Evolutionary conservation across 2,888 invertebrate genomes (phyloP).

Genomic region (Callosobruchus maculatus): DNA sequence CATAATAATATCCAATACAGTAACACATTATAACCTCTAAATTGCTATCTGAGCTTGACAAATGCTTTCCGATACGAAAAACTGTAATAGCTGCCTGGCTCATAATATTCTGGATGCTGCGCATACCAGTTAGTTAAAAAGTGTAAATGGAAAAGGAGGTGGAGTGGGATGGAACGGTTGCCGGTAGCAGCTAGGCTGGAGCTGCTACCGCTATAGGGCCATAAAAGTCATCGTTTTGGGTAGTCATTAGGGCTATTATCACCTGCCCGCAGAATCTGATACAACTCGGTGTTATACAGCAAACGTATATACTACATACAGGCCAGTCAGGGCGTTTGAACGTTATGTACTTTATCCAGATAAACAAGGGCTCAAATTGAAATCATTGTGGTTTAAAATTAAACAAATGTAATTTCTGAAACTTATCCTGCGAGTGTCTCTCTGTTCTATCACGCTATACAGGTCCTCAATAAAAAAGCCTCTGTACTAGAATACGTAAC

Average conservation of each 20-base stretch:
- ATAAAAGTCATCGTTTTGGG: slow-evolving; percentile 19
- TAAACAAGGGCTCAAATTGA: no score
- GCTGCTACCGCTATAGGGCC: background rate
- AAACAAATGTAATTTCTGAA: no score
- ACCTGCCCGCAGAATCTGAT: slow-evolving; percentile 34
- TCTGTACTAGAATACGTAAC: no score
- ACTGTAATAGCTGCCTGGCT: background rate
- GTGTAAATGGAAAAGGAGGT: background rate
- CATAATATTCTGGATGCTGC: background rate
- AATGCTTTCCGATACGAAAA: background rate
- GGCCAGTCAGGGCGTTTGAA: background rate
- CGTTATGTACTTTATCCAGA: background rate
- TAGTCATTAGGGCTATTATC: slow-evolving; percentile 33
- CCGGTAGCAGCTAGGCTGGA: background rate
- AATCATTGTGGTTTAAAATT: no score
- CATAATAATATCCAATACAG: background rate
- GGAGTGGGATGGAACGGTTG: background rate
- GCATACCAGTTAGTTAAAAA: background rate
- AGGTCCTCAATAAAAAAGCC: no score
- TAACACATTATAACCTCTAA: background rate
- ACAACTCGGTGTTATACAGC: slow-evolving; percentile 5
- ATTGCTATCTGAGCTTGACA: background rate
- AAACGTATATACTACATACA: slow-evolving; percentile 9
- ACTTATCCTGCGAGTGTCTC: no score
- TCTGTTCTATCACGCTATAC: no score